These are phyloP conservation scores for Cyclura pinguis DNA, from an alignment of 2,797 vertebrate genomes.

Conservation along the genomic window DNA sequence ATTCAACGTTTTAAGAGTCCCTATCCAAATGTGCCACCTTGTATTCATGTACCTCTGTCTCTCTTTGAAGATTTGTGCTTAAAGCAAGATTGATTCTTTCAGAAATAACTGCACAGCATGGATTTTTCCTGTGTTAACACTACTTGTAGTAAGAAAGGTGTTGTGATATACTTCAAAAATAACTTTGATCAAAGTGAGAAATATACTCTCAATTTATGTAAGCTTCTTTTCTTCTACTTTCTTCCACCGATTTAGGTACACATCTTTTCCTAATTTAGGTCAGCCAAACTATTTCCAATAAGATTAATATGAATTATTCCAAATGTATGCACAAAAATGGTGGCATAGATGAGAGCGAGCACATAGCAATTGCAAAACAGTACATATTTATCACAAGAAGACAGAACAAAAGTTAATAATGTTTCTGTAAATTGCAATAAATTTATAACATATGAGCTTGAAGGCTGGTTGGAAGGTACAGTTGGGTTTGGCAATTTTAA, in stretches of 20 bases:
- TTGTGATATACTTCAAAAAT: slow-evolving; percentile 25
- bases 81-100: slow-evolving; percentile 48
- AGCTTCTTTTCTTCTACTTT: not conserved
- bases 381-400: slow-evolving; percentile 53
- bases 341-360: slow-evolving; percentile 60
- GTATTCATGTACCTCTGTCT: slow-evolving; percentile 13
- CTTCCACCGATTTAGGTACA: slow-evolving; percentile 12
- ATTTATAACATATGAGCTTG: slow-evolving; percentile 44
- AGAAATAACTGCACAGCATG: slow-evolving; percentile 62
- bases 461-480: slow-evolving; percentile 40
- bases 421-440: slow-evolving; percentile 49
- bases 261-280: slow-evolving; percentile 54
- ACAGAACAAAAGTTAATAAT: slow-evolving; percentile 54
- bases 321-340: slow-evolving; percentile 37
- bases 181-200: slow-evolving; percentile 42
- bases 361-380: slow-evolving; percentile 54
- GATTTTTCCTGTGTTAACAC: slow-evolving; percentile 43
- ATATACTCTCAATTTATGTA: slow-evolving; percentile 54
- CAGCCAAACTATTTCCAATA: slow-evolving; percentile 51
- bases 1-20: not conserved
- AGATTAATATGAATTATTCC: slow-evolving; percentile 62
- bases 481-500: slow-evolving; percentile 46
- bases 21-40: not conserved
- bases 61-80: slow-evolving; percentile 39
- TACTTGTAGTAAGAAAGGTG: slow-evolving; percentile 41